Percentiles rank a stretch among this genome's conserved stretches.
phyloP scores from a whole-genome alignment of 2,888 invertebrate species.

The Trachelus troglodyta region DNA sequence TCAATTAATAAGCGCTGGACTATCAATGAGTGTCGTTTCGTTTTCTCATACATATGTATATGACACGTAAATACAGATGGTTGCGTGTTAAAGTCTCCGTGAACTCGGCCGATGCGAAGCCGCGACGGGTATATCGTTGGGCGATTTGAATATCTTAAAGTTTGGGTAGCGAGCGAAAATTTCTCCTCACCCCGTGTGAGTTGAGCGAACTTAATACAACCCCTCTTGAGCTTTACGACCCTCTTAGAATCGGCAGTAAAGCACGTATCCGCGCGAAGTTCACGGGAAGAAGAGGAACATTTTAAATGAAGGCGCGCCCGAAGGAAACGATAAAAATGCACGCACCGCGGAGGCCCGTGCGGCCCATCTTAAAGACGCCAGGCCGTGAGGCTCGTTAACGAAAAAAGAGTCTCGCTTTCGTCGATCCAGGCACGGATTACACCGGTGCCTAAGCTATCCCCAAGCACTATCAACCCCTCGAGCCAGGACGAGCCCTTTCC shows the following conservation, averaged over 20 bases:
- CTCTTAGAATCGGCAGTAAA: constrained; percentile 6
- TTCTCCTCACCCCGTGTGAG: background rate
- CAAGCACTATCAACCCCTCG: background rate
- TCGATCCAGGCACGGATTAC: background rate
- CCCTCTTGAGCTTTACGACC: constrained; percentile 4
- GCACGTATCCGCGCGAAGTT: constrained; percentile 5
- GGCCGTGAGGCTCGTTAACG: background rate
- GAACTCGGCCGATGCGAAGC: background rate
- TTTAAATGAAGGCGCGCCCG: background rate
- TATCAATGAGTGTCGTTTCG: no score
- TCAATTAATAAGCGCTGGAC: no score
- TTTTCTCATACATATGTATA: no score
- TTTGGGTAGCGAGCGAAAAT: background rate
- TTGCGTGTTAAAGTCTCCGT: background rate
- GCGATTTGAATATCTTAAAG: background rate
- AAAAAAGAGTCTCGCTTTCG: background rate
- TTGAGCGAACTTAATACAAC: background rate
- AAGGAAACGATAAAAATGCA: constrained; percentile 1
- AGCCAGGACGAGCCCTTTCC: background rate
- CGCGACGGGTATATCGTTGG: background rate
- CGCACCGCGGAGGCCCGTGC: background rate
- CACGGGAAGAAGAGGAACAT: background rate
- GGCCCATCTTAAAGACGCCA: background rate
- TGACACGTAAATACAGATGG: no score
- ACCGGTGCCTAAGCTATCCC: background rate